phyloP scores from a whole-genome alignment of 2,113 vertebrate genomes.

The Triplophysa tibetana region DNA sequence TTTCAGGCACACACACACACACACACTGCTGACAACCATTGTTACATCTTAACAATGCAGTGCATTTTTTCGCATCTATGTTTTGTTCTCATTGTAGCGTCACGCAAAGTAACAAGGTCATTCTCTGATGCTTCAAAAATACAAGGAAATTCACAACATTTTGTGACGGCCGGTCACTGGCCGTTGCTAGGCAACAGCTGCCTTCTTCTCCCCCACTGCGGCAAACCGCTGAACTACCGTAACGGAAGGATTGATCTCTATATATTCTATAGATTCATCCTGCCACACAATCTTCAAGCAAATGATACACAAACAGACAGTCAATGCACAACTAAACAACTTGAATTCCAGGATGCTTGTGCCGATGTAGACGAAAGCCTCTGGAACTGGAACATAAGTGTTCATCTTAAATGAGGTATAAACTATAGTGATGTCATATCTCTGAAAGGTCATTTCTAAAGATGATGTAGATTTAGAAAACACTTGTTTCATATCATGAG shows the following conservation, averaged over 20 bases:
- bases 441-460: background rate
- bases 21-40: background rate
- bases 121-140: background rate
- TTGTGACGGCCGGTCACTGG: constrained; percentile 54
- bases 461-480: background rate
- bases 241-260: background rate
- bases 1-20: background rate
- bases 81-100: background rate
- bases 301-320: background rate
- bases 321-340: background rate
- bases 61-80: background rate
- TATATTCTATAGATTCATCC: background rate
- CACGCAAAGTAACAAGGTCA: background rate
- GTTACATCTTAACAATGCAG: background rate
- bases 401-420: background rate
- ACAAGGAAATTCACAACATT: constrained; percentile 42
- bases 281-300: background rate
- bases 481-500: background rate
- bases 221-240: constrained; percentile 50
- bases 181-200: constrained; percentile 72
- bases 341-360: background rate
- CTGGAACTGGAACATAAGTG: background rate
- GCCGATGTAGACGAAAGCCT: background rate
- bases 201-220: constrained; percentile 60
- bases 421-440: background rate